Conservation (phyloP, 2,888 invertebrate genomes). For the Stramonita haemastoma region DNA sequence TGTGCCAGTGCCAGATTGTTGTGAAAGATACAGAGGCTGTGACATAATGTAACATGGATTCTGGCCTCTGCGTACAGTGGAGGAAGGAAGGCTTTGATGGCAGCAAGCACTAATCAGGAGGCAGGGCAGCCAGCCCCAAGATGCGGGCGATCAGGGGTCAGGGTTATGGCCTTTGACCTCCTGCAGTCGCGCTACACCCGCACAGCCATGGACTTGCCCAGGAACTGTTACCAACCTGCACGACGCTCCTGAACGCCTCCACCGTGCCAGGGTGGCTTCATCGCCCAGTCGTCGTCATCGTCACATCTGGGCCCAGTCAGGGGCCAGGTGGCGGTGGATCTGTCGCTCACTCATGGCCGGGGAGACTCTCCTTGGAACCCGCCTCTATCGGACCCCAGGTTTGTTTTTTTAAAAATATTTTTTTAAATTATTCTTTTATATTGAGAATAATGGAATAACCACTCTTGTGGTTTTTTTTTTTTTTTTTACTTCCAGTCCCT, state of each 20-base stretch:
- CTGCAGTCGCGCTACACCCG: slow-evolving; percentile 49
- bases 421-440: background rate
- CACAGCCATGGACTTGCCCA: slow-evolving; percentile 48
- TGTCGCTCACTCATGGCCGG: slow-evolving; percentile 17
- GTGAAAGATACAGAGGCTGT: background rate
- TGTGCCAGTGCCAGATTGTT: too few relatives aligned
- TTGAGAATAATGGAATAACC: too few relatives aligned
- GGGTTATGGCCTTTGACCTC: slow-evolving; percentile 16
- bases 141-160: background rate
- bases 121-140: slow-evolving; percentile 14
- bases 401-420: background rate
- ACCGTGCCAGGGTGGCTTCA: background rate
- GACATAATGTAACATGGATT: too few relatives aligned
- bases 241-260: slow-evolving; percentile 16
- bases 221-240: slow-evolving; percentile 49
- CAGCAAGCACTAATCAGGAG: background rate
- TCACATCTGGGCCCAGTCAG: background rate
- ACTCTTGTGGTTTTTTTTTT: too few relatives aligned
- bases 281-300: background rate
- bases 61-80: too few relatives aligned
- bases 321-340: slow-evolving; percentile 12
- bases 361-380: background rate
- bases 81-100: background rate
- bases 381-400: slow-evolving; percentile 35
- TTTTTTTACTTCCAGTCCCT: too few relatives aligned